These are phyloP conservation scores for Nephrotoma appendiculata DNA, from an alignment of 2,888 invertebrate species.

Conservation along the genomic window DNA sequence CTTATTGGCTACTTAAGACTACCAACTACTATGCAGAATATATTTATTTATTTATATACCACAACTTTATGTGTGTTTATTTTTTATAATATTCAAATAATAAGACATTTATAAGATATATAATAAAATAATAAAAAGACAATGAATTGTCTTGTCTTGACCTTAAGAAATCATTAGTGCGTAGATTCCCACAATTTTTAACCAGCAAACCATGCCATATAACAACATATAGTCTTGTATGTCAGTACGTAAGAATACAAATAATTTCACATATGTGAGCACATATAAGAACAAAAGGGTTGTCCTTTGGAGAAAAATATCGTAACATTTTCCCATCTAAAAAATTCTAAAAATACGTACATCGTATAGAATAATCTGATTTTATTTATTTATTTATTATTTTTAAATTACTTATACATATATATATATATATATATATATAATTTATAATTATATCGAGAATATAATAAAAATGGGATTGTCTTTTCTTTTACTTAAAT, in stretches of 20 bases:
- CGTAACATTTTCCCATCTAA: background rate
- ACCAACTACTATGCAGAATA: background rate
- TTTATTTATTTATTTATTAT: background rate
- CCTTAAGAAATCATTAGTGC: slow-evolving; percentile 11
- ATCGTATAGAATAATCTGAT: background rate
- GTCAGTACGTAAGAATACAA: background rate
- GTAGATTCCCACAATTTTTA: slow-evolving; percentile 11
- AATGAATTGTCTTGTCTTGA: slow-evolving; percentile 6
- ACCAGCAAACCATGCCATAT: background rate
- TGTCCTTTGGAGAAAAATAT: background rate
- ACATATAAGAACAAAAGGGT: background rate
- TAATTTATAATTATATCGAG: background rate
- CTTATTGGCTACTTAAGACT: background rate
- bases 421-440: background rate
- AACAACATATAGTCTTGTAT: background rate
- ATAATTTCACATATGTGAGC: background rate
- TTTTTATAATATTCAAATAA: background rate
- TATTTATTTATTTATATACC: background rate
- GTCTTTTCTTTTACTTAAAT: background rate
- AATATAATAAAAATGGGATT: background rate
- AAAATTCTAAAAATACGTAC: background rate
- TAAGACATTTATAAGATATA: background rate
- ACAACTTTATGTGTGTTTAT: background rate
- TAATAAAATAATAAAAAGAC: background rate
- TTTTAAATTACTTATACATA: background rate